Evolutionary conservation across 2,113 vertebrate genomes (phyloP).

Genomic region (Labeo catla): DNA sequence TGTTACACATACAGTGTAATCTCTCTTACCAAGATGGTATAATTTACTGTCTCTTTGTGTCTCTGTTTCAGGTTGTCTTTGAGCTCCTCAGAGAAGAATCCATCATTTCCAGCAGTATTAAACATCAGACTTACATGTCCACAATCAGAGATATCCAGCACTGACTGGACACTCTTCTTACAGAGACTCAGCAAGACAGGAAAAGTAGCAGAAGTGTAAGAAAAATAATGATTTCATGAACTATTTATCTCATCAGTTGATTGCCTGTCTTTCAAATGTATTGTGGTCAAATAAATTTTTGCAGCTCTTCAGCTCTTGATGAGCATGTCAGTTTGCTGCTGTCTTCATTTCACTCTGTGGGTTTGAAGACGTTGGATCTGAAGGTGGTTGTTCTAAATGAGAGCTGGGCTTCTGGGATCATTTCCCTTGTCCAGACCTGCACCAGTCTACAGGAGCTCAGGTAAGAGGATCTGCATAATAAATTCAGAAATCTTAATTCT

Average conservation of each 20-base stretch:
- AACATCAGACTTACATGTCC: neutral
- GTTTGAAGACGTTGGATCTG: too few species aligned
- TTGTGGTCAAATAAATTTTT: neutral
- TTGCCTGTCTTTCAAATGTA: neutral
- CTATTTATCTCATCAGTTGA: neutral
- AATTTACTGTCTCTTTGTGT: neutral
- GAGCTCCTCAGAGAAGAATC: neutral
- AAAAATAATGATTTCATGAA: neutral
- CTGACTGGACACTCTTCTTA: conserved; percentile 1
- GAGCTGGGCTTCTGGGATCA: too few species aligned
- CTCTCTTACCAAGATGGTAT: neutral
- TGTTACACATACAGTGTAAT: neutral
- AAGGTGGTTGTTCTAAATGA: too few species aligned
- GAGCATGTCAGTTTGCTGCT: neutral
- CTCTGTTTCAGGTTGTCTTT: neutral
- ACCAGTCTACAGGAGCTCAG: neutral
- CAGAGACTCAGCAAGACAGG: neutral
- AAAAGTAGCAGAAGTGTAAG: neutral
- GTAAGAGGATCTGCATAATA: neutral
- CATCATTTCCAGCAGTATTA: neutral
- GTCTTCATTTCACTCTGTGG: too few species aligned
- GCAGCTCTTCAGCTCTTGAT: neutral
- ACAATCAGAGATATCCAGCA: neutral
- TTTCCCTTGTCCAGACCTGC: too few species aligned
- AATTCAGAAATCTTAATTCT: too few species aligned